phyloP scores from a whole-genome alignment of 2,797 vertebrate genomes.

The Gymnothorax reevesii region DNA sequence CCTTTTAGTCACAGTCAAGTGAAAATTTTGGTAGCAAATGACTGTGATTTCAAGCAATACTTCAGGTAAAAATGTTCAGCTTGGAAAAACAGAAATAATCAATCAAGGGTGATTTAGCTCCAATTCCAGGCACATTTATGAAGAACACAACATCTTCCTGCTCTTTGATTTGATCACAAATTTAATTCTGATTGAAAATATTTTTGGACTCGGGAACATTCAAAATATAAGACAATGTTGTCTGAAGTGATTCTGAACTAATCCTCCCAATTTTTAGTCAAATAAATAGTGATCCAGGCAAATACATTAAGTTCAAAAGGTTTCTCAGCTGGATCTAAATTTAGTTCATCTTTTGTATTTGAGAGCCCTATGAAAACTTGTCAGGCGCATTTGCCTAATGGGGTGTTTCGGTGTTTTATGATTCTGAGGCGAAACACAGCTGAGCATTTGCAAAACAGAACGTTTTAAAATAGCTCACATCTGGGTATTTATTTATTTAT shows the following conservation, averaged over 20 bases:
- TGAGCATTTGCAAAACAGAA: neutral
- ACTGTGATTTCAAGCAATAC: neutral
- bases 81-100: neutral
- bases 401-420: no score
- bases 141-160: neutral
- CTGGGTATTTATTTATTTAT: neutral
- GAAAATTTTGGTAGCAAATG: neutral
- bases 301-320: neutral
- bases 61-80: neutral
- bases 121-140: neutral
- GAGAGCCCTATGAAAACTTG: neutral
- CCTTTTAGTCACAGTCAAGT: neutral
- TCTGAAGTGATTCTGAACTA: neutral
- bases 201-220: neutral
- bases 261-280: neutral
- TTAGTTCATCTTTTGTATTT: neutral
- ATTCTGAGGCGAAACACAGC: neutral
- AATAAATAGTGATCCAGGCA: neutral
- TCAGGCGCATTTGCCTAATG: neutral
- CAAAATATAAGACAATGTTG: neutral
- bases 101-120: neutral
- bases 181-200: neutral
- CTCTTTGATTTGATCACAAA: neutral
- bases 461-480: neutral
- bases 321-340: neutral